Evolutionary conservation across 2,797 vertebrate genomes (phyloP), one percentile per base, ranked within the genome.

Genomic region (Petrocephalus schoutedeni): DNA sequence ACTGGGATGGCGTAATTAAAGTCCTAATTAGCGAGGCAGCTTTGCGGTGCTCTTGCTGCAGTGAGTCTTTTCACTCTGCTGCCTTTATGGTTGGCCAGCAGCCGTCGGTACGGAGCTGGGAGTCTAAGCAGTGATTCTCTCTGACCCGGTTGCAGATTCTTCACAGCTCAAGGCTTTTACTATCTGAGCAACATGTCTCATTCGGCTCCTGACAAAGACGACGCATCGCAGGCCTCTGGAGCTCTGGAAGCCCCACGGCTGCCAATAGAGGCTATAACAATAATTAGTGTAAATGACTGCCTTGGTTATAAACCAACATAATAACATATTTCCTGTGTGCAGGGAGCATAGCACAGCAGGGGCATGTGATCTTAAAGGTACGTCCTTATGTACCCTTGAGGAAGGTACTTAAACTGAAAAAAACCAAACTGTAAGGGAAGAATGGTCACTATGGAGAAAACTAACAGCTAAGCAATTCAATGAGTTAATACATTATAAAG

Each of bases 41-140:
- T 83, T 83, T 8, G 19, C 49, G 3, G n/a, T 53, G 49, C 41
- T 83, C 45, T 83, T 53, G 41, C n/a, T 45, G n/a, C 45, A 51
- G 80, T 16, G 6, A 45, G n/a, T 83, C 45, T 83, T 83, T 23
- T 49, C 80, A 51, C 80, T 51, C 49, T 45, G 49, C n/a, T 83
- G 80, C 45, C 80, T 83, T 83, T 83, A 83, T 83, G 80, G 41
- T 53, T 21, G 41, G 80, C 80, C 80, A 83, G 80, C 41, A n/a
- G 80, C 41, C 21, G n/a, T 53, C n/a, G 49, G 80, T 28, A 21
- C 49, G 19, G 49, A 53, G 80, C 41, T 2, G 80, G 41, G n/a
- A 23, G 41, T 41, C n/a, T 83, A 83, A 28, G 41, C 80, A 21
- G n/a, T 53, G 80, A 23, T 51, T 80, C 41, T 49, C 74, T 51